phyloP scores from a whole-genome alignment of 2,888 invertebrate species.

The Brachycybe producta region DNA sequence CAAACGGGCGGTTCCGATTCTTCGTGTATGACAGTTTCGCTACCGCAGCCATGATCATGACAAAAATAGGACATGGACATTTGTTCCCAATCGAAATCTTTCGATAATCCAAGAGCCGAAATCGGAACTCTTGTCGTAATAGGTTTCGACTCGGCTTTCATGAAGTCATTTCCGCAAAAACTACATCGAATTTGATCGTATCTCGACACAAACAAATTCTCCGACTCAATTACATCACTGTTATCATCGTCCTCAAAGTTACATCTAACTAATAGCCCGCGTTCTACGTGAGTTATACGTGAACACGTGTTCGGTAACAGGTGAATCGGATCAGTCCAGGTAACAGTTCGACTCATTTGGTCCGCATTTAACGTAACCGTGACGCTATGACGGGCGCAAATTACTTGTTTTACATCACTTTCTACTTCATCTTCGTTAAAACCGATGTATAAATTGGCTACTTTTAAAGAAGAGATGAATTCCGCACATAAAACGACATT shows the following conservation, averaged over 20 bases:
- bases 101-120: not conserved
- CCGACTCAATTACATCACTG: too few relatives aligned
- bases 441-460: slow-evolving; percentile 1
- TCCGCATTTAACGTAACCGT: not conserved
- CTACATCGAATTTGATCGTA: not conserved
- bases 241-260: too few relatives aligned
- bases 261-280: too few relatives aligned
- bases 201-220: too few relatives aligned
- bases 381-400: not conserved
- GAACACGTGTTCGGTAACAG: slow-evolving; percentile 2
- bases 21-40: not conserved
- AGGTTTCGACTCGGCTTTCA: not conserved
- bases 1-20: not conserved
- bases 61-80: slow-evolving; percentile 2
- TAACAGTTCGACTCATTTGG: not conserved
- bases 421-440: not conserved
- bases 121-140: not conserved
- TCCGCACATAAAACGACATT: slow-evolving; percentile 1
- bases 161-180: not conserved
- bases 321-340: not conserved
- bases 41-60: not conserved
- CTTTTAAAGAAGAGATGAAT: slow-evolving; percentile 1
- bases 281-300: too few relatives aligned
- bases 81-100: not conserved
- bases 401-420: not conserved